These are phyloP conservation scores for Harpagifer antarcticus DNA, from an alignment of 2,797 vertebrate species.

Conservation along the genomic window DNA sequence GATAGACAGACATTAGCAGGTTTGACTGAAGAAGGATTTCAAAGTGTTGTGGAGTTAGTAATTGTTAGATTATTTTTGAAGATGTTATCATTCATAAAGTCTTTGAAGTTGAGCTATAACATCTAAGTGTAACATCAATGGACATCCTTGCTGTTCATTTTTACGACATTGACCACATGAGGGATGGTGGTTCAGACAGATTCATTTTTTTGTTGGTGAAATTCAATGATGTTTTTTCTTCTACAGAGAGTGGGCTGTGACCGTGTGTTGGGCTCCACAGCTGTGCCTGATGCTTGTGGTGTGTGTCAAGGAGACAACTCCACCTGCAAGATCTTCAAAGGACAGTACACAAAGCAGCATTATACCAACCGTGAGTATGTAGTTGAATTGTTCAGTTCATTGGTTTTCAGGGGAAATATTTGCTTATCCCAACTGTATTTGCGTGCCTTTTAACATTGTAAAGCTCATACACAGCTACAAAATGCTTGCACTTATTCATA, in stretches of 20 bases:
- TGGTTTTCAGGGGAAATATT: background rate
- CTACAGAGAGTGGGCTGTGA: conserved; percentile 92
- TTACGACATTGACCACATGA: conserved; percentile 23
- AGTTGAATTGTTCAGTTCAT: background rate
- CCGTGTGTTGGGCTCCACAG: conserved; percentile 86
- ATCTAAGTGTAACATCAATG: conserved; percentile 13
- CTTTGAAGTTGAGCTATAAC: conserved; percentile 39
- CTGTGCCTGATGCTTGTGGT: conserved; percentile 88
- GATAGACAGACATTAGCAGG: background rate
- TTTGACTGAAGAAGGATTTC: conserved; percentile 16
- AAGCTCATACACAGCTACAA: background rate
- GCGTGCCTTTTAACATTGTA: background rate
- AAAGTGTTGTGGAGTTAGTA: background rate
- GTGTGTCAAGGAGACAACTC: conserved; percentile 91
- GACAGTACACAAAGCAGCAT: conserved; percentile 89
- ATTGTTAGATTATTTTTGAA: background rate
- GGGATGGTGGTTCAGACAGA: background rate
- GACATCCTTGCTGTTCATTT: conserved; percentile 17
- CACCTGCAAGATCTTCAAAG: conserved; percentile 88
- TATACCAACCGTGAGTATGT: conserved; percentile 86
- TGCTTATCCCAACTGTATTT: background rate
- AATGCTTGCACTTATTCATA: background rate
- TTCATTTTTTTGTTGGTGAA: conserved; percentile 3
- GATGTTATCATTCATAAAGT: conserved; percentile 29
- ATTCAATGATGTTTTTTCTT: conserved; percentile 36